A percentile compares a stretch with the other conserved stretches of the same genome.
Evolutionary conservation across 2,888 invertebrate genomes (phyloP).

Genomic region (Eremobia ochroleuca): DNA sequence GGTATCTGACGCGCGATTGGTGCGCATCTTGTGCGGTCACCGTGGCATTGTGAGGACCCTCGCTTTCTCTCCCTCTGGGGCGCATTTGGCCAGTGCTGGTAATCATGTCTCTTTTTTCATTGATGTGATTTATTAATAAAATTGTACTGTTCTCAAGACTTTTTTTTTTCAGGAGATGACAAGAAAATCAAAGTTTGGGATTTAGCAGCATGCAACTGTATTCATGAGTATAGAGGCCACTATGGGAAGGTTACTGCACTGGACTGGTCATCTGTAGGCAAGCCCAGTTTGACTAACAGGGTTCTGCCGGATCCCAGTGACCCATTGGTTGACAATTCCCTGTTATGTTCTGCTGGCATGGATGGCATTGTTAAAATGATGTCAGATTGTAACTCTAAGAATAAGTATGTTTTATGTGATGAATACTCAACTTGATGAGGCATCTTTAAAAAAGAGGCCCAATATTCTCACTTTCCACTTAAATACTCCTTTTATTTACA

Average conservation of each 20-base stretch:
- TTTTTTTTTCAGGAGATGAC: constrained; percentile 91
- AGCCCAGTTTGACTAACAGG: constrained; percentile 82
- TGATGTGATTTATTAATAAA: constrained; percentile 5
- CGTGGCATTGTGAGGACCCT: constrained; percentile 94
- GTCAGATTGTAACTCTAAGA: constrained; percentile 91
- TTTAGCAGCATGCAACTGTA: constrained; percentile 91
- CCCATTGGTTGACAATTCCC: constrained; percentile 79
- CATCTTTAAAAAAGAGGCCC: background rate
- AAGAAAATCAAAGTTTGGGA: constrained; percentile 94
- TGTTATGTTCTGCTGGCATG: constrained; percentile 93
- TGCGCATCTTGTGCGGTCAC: constrained; percentile 95
- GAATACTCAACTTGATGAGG: background rate
- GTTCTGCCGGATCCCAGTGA: constrained; percentile 78
- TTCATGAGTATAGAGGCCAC: constrained; percentile 93
- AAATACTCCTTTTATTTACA: constrained; percentile 71
- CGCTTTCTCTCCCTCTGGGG: constrained; percentile 96
- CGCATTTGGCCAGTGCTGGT: constrained; percentile 96
- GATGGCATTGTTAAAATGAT: constrained; percentile 92
- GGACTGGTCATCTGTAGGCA: constrained; percentile 91
- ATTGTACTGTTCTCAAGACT: background rate
- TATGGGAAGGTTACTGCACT: constrained; percentile 92
- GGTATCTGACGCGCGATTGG: constrained; percentile 95
- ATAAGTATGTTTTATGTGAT: constrained; percentile 78
- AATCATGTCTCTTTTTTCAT: constrained; percentile 38
- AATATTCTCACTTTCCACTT: background rate